Base-by-base conservation (phyloP, 2,797 vertebrate species). In the Neostethus bicornis region DNA sequence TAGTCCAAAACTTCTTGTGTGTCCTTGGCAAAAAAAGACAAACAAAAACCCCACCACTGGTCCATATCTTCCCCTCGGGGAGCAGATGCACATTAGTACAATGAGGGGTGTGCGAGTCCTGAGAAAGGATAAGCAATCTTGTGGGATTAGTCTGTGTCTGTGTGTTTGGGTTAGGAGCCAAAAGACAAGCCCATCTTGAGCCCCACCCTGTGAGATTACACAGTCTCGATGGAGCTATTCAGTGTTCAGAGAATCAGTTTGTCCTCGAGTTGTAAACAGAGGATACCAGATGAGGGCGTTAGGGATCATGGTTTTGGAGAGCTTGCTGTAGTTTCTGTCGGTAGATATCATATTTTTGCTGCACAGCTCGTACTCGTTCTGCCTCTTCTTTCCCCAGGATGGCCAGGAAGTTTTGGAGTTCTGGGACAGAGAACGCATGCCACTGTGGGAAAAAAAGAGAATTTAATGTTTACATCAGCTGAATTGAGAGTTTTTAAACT, bases 351-450 rank as follows among this genome's bases (percentile, higher is more conserved):
- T 96, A 98, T 79, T 94, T 96, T 57, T 91, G 93, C 62, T 92
- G 82, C 71, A 98, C 94, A 53, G 92, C 89, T 16, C 92, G 92
- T 51, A 97, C 83, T 26, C 96, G 96, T 46, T 98, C 96, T 3
- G 87, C 80, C 79, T 99, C 97, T 60, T 99, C 97, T 51, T 94
- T 98, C 62, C 90, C 87, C 86, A 98, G 87, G 80, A 99, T 96
- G 5, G 93, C 89, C 73, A 98, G 80, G 89, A 99, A 99, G 90
- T 99, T 99, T 82, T 98, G 95, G 26, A 99, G 93, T 86, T 99
- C 97, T 0, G 96, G 96, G 69, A 98, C 92, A 6, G 95, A 97
- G 89, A 99, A 99, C 0, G 94, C 96, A 0, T 98, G 94, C 95
- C 95, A 99, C 97, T 99, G 87, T 38, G 16, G 45, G 44, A 2